Evolutionary conservation across 1,140 invertebrate species (phyloP).

Genomic region (Cotesia typhae): DNA sequence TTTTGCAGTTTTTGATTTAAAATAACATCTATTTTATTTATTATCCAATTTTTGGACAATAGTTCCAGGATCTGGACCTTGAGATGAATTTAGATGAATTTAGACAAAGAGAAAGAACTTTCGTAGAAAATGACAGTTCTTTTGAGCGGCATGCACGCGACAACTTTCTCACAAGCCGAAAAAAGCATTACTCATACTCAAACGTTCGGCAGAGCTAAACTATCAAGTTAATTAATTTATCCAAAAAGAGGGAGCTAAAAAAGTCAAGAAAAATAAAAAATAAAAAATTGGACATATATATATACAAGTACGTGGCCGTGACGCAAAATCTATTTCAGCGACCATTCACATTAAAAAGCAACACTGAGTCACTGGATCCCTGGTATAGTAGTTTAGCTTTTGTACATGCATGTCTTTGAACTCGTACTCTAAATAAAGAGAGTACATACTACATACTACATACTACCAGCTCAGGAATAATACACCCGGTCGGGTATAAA

Average conservation of each 20-base stretch:
- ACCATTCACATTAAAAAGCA: conserved; percentile 54
- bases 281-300: not conserved
- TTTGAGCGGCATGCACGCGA: no score
- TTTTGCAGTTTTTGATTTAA: no score
- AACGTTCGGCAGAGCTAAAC: no score
- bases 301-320: conserved; percentile 24
- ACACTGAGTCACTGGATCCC: conserved; percentile 51
- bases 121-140: no score
- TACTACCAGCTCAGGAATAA: not conserved
- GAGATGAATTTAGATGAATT: no score
- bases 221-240: not conserved
- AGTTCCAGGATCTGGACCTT: no score
- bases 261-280: not conserved
- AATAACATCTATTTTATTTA: no score
- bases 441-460: no score
- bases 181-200: no score
- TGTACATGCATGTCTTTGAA: conserved; percentile 51
- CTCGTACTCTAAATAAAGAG: conserved; percentile 45
- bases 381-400: not conserved
- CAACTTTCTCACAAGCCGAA: no score
- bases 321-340: conserved; percentile 54
- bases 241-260: not conserved
- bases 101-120: no score
- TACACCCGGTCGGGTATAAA: conserved; percentile 6
- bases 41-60: no score